Percentiles rank a stretch among this genome's conserved stretches.
Evolutionary conservation across 2,888 invertebrate species (phyloP).

Genomic region (Standfussiana lucernea): DNA sequence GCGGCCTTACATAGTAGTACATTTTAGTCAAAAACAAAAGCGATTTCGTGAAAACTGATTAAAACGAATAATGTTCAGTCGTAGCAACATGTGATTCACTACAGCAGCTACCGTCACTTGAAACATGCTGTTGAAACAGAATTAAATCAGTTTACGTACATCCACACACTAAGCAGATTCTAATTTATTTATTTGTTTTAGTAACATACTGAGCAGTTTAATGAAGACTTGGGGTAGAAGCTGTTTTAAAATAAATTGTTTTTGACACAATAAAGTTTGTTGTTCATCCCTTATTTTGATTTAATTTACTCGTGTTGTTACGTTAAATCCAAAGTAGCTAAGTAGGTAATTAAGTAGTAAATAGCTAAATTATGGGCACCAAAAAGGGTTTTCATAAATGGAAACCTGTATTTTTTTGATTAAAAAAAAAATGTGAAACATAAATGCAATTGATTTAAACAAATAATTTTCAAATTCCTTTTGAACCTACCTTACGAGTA

Average conservation of each 20-base stretch:
- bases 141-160: conserved; percentile 43
- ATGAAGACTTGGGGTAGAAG: neutral
- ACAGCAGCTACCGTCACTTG: conserved; percentile 13
- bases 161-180: conserved; percentile 3
- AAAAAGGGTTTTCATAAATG: no score
- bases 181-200: conserved; percentile 34
- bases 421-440: no score
- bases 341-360: no score
- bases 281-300: neutral
- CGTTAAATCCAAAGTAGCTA: no score
- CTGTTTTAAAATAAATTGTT: neutral
- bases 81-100: conserved; percentile 32
- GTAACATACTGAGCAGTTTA: neutral
- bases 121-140: conserved; percentile 27
- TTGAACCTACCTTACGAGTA: no score
- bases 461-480: no score
- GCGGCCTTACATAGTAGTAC: neutral
- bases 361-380: no score
- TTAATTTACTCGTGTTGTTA: no score
- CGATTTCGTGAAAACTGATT: neutral
- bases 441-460: no score
- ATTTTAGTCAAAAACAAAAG: neutral
- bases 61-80: neutral
- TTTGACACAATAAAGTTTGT: neutral
- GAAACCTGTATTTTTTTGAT: no score